These are phyloP conservation scores for Dysmachus trigonus DNA, from an alignment of 2,888 invertebrate genomes.

Conservation along the genomic window DNA sequence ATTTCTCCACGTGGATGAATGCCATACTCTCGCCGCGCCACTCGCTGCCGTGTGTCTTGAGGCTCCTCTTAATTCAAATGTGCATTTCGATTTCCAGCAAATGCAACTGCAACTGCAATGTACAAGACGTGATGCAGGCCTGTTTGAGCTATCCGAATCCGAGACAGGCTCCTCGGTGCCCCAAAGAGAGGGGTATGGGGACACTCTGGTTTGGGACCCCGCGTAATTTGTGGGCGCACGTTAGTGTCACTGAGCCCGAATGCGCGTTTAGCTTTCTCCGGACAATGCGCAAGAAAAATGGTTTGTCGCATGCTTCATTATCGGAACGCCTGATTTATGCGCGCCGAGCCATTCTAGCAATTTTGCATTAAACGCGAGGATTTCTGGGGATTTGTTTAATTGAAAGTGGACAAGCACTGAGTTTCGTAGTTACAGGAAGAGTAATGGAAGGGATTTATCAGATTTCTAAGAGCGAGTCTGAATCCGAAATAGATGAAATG, in stretches of 20 bases:
- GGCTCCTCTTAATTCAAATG: neutral
- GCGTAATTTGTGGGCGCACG: neutral
- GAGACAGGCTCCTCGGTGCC: neutral
- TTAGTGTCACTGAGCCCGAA: neutral
- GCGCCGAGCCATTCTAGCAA: neutral
- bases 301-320: neutral
- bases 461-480: neutral
- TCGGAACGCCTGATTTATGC: neutral
- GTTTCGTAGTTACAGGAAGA: neutral
- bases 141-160: neutral
- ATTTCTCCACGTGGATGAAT: conserved; percentile 9
- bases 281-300: neutral
- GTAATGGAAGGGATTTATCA: neutral
- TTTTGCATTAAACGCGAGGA: neutral
- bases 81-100: neutral
- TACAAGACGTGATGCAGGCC: neutral
- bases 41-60: neutral
- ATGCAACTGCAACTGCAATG: neutral
- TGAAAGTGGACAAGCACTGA: neutral
- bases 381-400: neutral
- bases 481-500: neutral
- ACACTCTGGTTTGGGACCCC: neutral
- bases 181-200: neutral
- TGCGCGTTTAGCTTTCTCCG: neutral
- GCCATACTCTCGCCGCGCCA: neutral